Conservation (phyloP, 2,888 invertebrate genomes). For the Microdon myrmicae region DNA sequence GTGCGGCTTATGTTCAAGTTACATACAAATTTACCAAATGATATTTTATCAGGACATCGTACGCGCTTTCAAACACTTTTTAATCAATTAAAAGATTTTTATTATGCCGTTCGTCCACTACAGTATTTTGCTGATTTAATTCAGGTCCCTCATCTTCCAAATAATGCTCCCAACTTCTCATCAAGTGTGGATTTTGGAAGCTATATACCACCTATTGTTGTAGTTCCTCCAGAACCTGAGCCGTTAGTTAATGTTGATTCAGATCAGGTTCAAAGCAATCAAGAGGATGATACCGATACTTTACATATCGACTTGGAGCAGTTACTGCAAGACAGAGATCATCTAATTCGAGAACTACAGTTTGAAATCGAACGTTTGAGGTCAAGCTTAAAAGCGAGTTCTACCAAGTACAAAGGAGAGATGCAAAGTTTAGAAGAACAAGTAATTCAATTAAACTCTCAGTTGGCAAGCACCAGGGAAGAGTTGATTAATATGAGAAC, state of each 20-base stretch:
- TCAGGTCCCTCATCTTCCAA: slow-evolving; percentile 90
- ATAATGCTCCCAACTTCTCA: slow-evolving; percentile 94
- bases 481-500: slow-evolving; percentile 59
- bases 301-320: slow-evolving; percentile 24
- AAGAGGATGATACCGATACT: slow-evolving; percentile 11
- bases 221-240: slow-evolving; percentile 72
- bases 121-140: slow-evolving; percentile 98
- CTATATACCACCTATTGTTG: slow-evolving; percentile 93
- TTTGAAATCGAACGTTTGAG: slow-evolving; percentile 69
- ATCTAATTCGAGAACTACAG: slow-evolving; percentile 82
- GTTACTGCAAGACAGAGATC: slow-evolving; percentile 73
- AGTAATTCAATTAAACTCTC: slow-evolving; percentile 57
- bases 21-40: slow-evolving; percentile 89
- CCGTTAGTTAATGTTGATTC: slow-evolving; percentile 61
- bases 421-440: slow-evolving; percentile 56
- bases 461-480: slow-evolving; percentile 59
- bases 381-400: slow-evolving; percentile 45
- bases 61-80: slow-evolving; percentile 92
- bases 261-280: slow-evolving; percentile 33
- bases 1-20: slow-evolving; percentile 96
- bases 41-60: slow-evolving; percentile 89
- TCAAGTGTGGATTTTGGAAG: slow-evolving; percentile 88
- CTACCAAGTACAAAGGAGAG: slow-evolving; percentile 48
- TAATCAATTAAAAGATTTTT: slow-evolving; percentile 88
- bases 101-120: slow-evolving; percentile 89